Base-by-base conservation (phyloP, 2,888 invertebrate species). In the Drosophila testacea region DNA sequence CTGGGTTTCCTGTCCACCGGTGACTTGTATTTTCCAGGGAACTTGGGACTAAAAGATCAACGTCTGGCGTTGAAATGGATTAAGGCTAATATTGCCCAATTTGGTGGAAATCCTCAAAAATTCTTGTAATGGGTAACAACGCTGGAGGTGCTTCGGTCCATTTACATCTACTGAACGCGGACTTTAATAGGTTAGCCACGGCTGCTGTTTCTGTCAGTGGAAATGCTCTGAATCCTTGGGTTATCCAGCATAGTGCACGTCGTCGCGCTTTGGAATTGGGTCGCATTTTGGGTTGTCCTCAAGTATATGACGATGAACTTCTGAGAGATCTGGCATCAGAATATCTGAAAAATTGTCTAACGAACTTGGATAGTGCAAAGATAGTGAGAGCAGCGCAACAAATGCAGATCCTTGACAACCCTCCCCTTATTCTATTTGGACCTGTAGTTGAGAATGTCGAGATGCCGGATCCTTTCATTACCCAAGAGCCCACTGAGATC, bases 61-160 rank as follows among this genome's bases (percentile, higher is more conserved):
- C 79, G 79, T 0, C 42, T 81, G 13, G 81, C 79, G 0, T 38
- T 81, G 4, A 39, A 60, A 9, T 81, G 81, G 81, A 65, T 84
- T n/a, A 78, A 54, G 16, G 6, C 34, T 0, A 78, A 81, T 9
- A 84, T 81, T 4, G 68, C 39, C 0, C 96, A 96, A 0, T 81
- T 81, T 11, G 82, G 82, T 1, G 81, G 81, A 0, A 68, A 70
- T 5, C 94, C 95, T 1, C 93, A 94, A 44, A 94, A 63, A 93
- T 96, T 27, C 95, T 96, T 0, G 90, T 96, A 6, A 91, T 94
- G 0, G 96, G 96, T 2, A 94, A 94, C 88, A 96, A 96, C 7
- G 95, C 96, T 0, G 96, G 96, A 0, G 96, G 95, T 30, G 95
- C 95, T 7, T 95, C 96, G 79, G 95, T 95, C 0, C 95, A 96